Evolutionary conservation across 1,140 invertebrate genomes (phyloP).

Genomic region (Plodia interpunctella): DNA sequence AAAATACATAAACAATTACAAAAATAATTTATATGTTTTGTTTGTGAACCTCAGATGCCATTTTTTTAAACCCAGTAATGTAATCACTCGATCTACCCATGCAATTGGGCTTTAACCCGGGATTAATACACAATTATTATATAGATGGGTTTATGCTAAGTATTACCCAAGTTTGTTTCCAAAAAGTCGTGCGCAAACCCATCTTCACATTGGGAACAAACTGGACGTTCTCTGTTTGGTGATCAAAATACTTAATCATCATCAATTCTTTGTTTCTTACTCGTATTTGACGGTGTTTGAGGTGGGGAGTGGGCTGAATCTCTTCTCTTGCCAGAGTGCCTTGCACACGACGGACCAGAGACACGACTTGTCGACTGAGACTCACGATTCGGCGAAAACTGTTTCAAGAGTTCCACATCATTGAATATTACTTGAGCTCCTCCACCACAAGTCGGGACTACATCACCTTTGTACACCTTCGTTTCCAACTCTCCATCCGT

Average conservation of each 20-base stretch:
- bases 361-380: constrained; percentile 34
- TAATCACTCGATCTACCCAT: too few species aligned
- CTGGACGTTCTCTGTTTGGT: too few species aligned
- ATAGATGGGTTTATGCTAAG: too few species aligned
- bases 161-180: too few species aligned
- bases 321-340: constrained; percentile 58
- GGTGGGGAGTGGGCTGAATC: constrained; percentile 59
- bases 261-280: constrained; percentile 66
- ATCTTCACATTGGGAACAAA: too few species aligned
- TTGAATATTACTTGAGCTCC: constrained; percentile 97
- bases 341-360: constrained; percentile 45
- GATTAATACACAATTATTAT: too few species aligned
- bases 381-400: constrained; percentile 83
- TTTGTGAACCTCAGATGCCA: too few species aligned
- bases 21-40: too few species aligned
- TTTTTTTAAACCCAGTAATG: too few species aligned
- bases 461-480: constrained; percentile 94
- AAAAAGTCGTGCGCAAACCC: too few species aligned
- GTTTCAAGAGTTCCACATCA: constrained; percentile 94
- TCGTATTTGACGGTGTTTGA: constrained; percentile 62
- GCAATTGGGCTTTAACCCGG: too few species aligned
- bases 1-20: too few species aligned
- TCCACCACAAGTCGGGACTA: constrained; percentile 93
- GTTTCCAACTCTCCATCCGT: constrained; percentile 95
- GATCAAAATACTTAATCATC: constrained; percentile 41